Evolutionary conservation across 2,113 vertebrate species (phyloP), one percentile per base, ranked within the genome.

Genomic region (Campylomormyrus numenius): DNA sequence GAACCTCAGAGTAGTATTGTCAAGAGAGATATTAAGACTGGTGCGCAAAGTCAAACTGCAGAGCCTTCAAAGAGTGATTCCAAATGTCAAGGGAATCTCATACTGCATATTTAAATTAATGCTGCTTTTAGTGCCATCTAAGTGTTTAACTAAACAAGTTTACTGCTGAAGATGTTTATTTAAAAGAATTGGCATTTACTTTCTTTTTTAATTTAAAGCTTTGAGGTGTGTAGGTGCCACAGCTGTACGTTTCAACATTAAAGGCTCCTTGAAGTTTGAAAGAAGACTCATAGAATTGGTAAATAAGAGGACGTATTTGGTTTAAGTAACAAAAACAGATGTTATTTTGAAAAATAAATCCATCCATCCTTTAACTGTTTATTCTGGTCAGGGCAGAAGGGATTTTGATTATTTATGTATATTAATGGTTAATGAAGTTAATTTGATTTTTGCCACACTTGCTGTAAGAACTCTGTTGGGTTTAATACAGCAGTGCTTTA

Each of bases 101-200:
- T 46, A 42, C 52, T 56, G 31, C 66, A 53, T 39, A 27, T 46
- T 53, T 70, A 88, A 88, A 88, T 66, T 35, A 53, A 39, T 31
- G 52, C 39, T 83, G 50, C 70, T 66, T 66, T 88, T 15, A 45
- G 48, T 80, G 11, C 15, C 84, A 31, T 88, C 39, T 17, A 52
- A 31, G 62, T 70, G 27, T 13, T 70, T 70, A n/a, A 83, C 52
- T 89, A 89, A 89, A 35, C 19, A 84, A 80, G 21, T 89, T 35
- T 84, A n/a, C 31, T 10, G 21, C 3, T 13, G 48, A 53, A 89
- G 27, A 45, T 85, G 74, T 52, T 83, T 52, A 83, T 48, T 27
- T 89, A 27, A 89, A 89, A 53, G 52, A 24, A 52, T 39, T 35
- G n/a, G 27, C 46, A 17, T 83, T 83, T 56, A 88, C 74, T 80